Evolutionary conservation across 2,797 vertebrate genomes (phyloP).

Genomic region (Muraenolepis orangiensis): DNA sequence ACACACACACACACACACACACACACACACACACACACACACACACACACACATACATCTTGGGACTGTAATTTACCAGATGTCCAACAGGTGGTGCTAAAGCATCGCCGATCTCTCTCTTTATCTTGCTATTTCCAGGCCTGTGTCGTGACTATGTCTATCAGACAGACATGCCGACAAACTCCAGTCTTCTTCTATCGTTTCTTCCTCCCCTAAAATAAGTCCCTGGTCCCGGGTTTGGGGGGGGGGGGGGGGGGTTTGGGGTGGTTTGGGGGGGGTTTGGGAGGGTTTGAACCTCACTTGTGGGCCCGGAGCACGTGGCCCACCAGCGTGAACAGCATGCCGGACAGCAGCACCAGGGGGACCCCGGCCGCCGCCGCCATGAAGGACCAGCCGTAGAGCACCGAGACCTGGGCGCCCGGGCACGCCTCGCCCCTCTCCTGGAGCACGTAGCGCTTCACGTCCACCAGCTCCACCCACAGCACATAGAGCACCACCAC

Average conservation of each 20-base stretch:
- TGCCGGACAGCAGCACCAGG: conserved; percentile 75
- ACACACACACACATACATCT: conserved; percentile 1
- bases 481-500: conserved; percentile 80
- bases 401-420: conserved; percentile 50
- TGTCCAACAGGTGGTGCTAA: conserved; percentile 21
- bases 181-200: too few relatives aligned
- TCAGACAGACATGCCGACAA: too few relatives aligned
- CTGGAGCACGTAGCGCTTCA: conserved; percentile 79
- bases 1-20: conserved; percentile 4
- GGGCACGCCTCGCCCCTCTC: conserved; percentile 73
- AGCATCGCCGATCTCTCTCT: conserved; percentile 20
- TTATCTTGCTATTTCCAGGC: conserved; percentile 24
- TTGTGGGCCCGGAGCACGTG: conserved; percentile 60
- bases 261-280: conserved; percentile 14
- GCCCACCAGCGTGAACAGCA: conserved; percentile 80
- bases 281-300: conserved; percentile 43
- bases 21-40: not conserved
- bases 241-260: too few relatives aligned
- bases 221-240: not conserved
- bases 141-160: conserved; percentile 18
- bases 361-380: conserved; percentile 77
- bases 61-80: conserved; percentile 1
- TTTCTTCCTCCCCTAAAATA: not conserved
- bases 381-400: conserved; percentile 85
- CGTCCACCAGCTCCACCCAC: conserved; percentile 85